Conservation (phyloP, 2,113 vertebrate genomes). For the Eptatretus burgeri region DNA sequence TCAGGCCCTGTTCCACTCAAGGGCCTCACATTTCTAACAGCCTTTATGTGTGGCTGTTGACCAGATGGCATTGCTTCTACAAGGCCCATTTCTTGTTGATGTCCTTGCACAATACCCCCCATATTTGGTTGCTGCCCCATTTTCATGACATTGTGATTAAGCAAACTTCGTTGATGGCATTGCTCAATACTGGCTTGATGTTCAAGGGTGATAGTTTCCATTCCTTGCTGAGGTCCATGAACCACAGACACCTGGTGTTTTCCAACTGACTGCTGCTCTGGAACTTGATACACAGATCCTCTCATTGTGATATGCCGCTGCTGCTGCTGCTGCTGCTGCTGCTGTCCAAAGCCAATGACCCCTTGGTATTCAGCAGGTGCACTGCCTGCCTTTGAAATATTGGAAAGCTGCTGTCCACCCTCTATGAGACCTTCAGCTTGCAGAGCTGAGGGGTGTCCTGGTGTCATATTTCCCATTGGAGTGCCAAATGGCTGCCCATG, state of each 20-base stretch:
- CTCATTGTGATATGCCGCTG: too few relatives aligned
- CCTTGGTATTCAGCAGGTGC: too few relatives aligned
- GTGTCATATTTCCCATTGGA: too few relatives aligned
- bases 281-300: too few relatives aligned
- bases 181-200: conserved; percentile 1
- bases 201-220: not conserved
- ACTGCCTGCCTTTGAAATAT: too few relatives aligned
- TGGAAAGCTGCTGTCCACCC: too few relatives aligned
- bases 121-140: not conserved
- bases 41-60: conserved; percentile 1
- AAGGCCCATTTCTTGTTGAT: conserved; percentile 1
- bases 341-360: too few relatives aligned
- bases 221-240: conserved; percentile 3
- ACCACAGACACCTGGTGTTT: conserved; percentile 2
- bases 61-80: not conserved
- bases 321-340: too few relatives aligned
- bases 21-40: conserved; percentile 1
- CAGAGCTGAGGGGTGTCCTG: too few relatives aligned
- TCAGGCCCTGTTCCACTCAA: not conserved
- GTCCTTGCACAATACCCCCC: conserved; percentile 1
- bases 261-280: not conserved
- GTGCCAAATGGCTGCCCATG: too few relatives aligned
- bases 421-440: too few relatives aligned
- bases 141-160: not conserved
- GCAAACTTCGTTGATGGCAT: not conserved